These are phyloP conservation scores for Taphrorychus bicolor DNA, from an alignment of 2,888 invertebrate species.

Conservation along the genomic window DNA sequence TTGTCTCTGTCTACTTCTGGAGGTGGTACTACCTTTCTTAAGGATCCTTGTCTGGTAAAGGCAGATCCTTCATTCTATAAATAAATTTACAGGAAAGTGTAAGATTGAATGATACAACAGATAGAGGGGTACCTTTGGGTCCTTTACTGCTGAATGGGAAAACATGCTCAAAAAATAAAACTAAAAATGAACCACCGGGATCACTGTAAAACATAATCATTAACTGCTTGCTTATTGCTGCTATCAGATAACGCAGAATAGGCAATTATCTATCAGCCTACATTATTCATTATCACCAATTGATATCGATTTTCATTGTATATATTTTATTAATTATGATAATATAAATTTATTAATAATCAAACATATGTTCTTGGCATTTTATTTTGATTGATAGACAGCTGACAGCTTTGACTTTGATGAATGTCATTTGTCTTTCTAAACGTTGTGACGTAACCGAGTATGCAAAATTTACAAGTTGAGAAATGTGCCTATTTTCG, in stretches of 20 bases:
- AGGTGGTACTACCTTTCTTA: slow-evolving; percentile 65
- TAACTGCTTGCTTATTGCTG: slow-evolving; percentile 35
- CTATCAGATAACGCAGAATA: slow-evolving; percentile 37
- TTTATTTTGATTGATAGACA: no score
- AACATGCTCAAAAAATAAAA: slow-evolving; percentile 40
- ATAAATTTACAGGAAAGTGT: not conserved
- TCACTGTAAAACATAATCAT: slow-evolving; percentile 37
- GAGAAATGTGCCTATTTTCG: no score
- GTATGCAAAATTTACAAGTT: no score
- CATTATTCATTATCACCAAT: no score
- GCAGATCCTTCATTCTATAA: not conserved
- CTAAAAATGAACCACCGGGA: slow-evolving; percentile 29
- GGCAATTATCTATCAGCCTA: slow-evolving; percentile 22
- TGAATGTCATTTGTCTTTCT: no score
- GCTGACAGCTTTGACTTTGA: no score
- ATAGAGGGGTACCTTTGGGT: slow-evolving; percentile 41
- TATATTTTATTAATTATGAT: no score
- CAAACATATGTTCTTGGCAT: no score
- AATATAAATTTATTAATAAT: no score
- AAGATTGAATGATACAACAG: not conserved
- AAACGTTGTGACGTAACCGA: no score
- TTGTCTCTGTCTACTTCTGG: slow-evolving; percentile 25
- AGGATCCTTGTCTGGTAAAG: slow-evolving; percentile 57
- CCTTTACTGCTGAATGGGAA: slow-evolving; percentile 42
- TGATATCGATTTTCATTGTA: no score